Conservation (phyloP, 2,113 vertebrate species). For the Psittacara wagleri region DNA sequence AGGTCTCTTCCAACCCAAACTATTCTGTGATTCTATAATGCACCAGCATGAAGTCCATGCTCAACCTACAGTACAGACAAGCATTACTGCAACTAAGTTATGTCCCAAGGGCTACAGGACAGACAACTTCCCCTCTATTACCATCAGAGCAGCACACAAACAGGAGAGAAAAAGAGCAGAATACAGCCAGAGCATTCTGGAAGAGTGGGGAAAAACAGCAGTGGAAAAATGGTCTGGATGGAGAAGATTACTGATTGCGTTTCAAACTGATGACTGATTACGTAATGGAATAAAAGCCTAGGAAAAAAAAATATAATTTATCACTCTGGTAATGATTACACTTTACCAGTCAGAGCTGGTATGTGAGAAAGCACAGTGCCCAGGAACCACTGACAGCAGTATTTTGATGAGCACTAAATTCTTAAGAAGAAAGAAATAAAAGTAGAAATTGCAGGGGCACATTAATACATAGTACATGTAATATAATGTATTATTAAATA, state of each 20-base stretch:
- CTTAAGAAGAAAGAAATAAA: neutral
- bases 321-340: neutral
- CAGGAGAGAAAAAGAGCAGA: neutral
- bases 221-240: neutral
- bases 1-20: neutral
- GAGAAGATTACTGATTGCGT: neutral
- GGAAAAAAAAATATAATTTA: neutral
- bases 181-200: neutral
- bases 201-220: fast-evolving
- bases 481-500: neutral
- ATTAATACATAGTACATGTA: neutral
- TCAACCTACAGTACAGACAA: fast-evolving
- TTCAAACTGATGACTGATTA: neutral
- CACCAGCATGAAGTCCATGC: fast-evolving
- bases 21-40: neutral
- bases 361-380: neutral
- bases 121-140: neutral
- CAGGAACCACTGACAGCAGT: neutral
- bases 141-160: neutral
- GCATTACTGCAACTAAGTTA: neutral
- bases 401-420: neutral
- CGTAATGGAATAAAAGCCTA: neutral
- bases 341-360: neutral
- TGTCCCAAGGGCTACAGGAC: neutral
- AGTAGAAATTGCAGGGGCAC: neutral